Evolutionary conservation across 2,888 invertebrate species (phyloP).

Genomic region (Heliconius erato): DNA sequence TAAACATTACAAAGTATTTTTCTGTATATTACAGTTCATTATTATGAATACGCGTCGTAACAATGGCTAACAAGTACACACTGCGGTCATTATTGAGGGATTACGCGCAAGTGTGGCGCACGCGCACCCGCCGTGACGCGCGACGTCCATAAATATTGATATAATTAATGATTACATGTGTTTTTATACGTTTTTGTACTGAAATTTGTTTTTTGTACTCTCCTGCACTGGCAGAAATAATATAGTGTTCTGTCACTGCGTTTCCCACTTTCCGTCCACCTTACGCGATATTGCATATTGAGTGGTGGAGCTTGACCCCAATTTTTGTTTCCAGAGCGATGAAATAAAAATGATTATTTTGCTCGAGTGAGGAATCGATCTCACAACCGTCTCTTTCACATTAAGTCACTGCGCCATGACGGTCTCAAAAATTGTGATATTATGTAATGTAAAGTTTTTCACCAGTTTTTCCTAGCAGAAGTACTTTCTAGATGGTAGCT

Average conservation of each 20-base stretch:
- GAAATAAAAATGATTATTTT: not conserved
- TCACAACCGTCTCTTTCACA: too few species aligned
- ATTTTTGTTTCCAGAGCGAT: not conserved
- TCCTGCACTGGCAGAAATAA: not conserved
- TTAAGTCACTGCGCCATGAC: too few species aligned
- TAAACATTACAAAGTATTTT: not conserved
- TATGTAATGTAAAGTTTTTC: too few species aligned
- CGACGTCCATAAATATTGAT: not conserved
- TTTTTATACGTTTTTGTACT: not conserved
- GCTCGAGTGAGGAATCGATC: too few species aligned
- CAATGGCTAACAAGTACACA: constrained; percentile 10
- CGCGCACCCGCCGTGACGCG: constrained; percentile 32
- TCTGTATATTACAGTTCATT: constrained; percentile 6
- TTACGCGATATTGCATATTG: not conserved
- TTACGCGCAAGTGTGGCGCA: constrained; percentile 27
- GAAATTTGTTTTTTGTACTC: not conserved
- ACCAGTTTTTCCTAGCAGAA: too few species aligned
- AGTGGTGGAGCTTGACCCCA: not conserved
- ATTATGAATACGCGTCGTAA: not conserved
- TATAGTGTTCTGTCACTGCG: not conserved
- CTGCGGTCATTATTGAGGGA: constrained; percentile 31
- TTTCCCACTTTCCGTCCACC: too few species aligned
- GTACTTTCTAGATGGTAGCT: too few species aligned
- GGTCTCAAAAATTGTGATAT: too few species aligned
- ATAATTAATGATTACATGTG: not conserved